Conservation (phyloP, 2,797 vertebrate genomes). For the Dendrocincla fuliginosa region DNA sequence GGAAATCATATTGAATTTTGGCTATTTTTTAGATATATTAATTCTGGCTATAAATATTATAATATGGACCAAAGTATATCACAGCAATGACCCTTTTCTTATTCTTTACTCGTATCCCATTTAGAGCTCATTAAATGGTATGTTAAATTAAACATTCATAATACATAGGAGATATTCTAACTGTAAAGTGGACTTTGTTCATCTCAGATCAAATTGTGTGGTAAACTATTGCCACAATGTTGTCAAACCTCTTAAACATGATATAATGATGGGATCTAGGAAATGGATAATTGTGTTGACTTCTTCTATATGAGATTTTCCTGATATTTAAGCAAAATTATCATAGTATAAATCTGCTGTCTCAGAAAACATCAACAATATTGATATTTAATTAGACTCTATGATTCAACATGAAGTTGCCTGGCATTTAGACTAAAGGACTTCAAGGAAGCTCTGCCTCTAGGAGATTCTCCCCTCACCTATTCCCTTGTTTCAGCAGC, state of each 20-base stretch:
- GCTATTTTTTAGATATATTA: not conserved
- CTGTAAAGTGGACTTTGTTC: not conserved
- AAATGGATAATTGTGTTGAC: not conserved
- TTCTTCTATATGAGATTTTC: not conserved
- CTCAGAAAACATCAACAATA: not conserved
- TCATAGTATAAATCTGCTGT: not conserved
- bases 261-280: not conserved
- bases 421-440: not conserved
- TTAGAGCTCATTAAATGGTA: not conserved
- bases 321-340: not conserved
- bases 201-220: not conserved
- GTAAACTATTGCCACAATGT: not conserved
- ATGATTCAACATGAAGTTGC: not conserved
- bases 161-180: not conserved
- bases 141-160: not conserved
- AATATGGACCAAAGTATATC: not conserved
- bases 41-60: not conserved
- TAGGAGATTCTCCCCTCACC: not conserved
- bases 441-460: not conserved
- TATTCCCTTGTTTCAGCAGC: not conserved
- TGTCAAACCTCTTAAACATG: not conserved
- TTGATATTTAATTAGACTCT: not conserved
- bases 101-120: not conserved
- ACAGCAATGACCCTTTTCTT: not conserved
- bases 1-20: not conserved